phyloP scores from a whole-genome alignment of 2,888 invertebrate genomes.

The Lycia hirtaria region DNA sequence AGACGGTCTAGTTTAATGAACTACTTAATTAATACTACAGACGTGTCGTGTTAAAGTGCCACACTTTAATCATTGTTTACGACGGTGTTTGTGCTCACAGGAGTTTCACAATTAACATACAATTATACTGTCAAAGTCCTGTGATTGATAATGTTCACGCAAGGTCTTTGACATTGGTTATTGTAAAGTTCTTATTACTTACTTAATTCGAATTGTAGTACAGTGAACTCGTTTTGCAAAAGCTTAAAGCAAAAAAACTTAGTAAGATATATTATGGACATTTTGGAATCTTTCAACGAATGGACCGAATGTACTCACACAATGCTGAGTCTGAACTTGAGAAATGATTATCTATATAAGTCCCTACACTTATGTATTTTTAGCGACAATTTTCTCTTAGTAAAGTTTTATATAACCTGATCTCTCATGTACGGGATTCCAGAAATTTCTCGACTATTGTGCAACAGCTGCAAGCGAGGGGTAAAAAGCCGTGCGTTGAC shows the following conservation, averaged over 20 bases:
- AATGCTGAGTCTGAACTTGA: neutral
- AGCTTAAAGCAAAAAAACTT: slow-evolving; percentile 2
- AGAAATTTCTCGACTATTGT: slow-evolving; percentile 78
- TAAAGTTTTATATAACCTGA: slow-evolving; percentile 53
- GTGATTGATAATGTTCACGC: slow-evolving; percentile 37
- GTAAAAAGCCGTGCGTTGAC: slow-evolving; percentile 80
- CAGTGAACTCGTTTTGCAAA: slow-evolving; percentile 2
- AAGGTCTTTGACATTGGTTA: slow-evolving; percentile 42
- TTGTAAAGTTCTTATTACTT: neutral
- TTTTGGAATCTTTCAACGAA: neutral
- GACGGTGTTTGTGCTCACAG: slow-evolving; percentile 33
- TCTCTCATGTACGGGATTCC: slow-evolving; percentile 62
- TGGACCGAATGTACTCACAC: neutral
- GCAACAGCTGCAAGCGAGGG: slow-evolving; percentile 77
- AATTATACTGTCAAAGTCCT: slow-evolving; percentile 47
- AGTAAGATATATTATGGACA: too few relatives aligned
- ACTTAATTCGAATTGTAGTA: neutral
- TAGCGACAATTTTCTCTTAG: slow-evolving; percentile 27
- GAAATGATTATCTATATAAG: neutral
- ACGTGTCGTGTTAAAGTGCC: slow-evolving; percentile 36
- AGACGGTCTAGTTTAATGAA: slow-evolving; percentile 40
- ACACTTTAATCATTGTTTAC: slow-evolving; percentile 41
- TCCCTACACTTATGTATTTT: slow-evolving; percentile 22
- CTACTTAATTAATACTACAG: slow-evolving; percentile 34
- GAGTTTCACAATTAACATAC: slow-evolving; percentile 38